These are phyloP conservation scores for Lepas anatifera DNA, from an alignment of 2,888 invertebrate species.

Conservation along the genomic window DNA sequence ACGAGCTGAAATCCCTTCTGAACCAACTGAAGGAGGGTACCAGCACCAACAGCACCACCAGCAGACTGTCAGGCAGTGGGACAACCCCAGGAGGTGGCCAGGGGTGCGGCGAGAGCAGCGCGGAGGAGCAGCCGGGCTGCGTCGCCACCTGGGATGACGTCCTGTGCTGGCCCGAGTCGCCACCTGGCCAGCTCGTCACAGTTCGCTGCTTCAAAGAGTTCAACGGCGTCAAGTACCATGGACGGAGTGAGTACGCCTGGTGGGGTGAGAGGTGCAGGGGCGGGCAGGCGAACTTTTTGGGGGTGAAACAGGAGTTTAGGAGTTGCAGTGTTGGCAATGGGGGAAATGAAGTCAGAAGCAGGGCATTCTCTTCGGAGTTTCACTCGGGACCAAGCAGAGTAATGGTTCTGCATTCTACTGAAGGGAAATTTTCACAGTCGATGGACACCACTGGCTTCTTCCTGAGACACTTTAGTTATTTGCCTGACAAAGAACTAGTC, in stretches of 20 bases:
- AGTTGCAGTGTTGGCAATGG: no score
- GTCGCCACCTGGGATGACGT: constrained; percentile 21
- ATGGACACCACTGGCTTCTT: no score
- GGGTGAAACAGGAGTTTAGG: no score
- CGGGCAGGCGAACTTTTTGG: neutral
- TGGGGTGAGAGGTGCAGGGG: neutral
- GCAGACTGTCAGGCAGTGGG: neutral
- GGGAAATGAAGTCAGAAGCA: neutral
- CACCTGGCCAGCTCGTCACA: constrained; percentile 15
- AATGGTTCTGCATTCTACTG: neutral
- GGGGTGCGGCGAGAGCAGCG: neutral
- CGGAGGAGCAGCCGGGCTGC: neutral
- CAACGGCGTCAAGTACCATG: constrained; percentile 21
- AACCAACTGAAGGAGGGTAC: neutral
- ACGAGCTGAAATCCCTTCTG: neutral
- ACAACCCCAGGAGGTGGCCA: neutral
- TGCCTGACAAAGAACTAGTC: no score
- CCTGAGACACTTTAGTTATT: no score
- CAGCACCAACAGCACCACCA: no score
- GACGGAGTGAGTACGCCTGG: constrained; percentile 18
- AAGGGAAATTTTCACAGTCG: no score
- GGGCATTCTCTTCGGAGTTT: neutral
- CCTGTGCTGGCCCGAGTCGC: constrained; percentile 23
- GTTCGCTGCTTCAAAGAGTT: constrained; percentile 22
- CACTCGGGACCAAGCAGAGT: no score